Evolutionary conservation across 1,140 invertebrate genomes (phyloP), one percentile per base, ranked within the genome.

Genomic region (Oscheius sp.): DNA sequence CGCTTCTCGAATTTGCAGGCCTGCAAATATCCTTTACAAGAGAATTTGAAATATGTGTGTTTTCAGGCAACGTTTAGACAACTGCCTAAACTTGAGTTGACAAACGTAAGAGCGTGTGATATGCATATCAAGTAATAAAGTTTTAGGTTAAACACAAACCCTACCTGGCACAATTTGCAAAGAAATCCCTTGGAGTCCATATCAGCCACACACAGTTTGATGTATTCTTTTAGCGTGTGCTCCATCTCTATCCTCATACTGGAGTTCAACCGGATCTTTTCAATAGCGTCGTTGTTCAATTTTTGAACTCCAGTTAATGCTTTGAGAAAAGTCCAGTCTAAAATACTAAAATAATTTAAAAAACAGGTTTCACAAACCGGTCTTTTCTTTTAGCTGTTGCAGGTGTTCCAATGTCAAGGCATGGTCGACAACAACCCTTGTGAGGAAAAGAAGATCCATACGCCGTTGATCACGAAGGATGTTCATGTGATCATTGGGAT

Each of bases 241-340:
- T 62, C 28, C n/a, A 68, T 29, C 1, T 62, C 28, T 20, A 70
- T 20, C 23, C 46, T 63, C 61, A 64, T 69, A 18, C 31, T 72
- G 10, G 71, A 58, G 13, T 35, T 36, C 35, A 46, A 38, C 29
- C 63, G 63, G 13, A 76, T 38, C 29, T 52, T 45, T 13, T 26
- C n/a, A 34, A 76, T 76, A 26, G 63, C 36, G 13, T 76, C 73
- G 3, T 29, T 23, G 32, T 76, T 76, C 29, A 68, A 35, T 26
- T 63, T 66, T 23, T 76, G 64, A n/a, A 76, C 38, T 38, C 76
- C 74, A 23, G 64, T 75, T 4, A 68, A 59, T 0, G 71, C 62
- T 49, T 72, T 69, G n/a, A 76, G 62, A 36, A 49, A 76, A 32
- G 68, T 76, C 74, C 74, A 76, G 49, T 73, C 69, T 72, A 34